Conservation (phyloP, 92 coral and sea anemone species). For the Palythoa caribaeorum region DNA sequence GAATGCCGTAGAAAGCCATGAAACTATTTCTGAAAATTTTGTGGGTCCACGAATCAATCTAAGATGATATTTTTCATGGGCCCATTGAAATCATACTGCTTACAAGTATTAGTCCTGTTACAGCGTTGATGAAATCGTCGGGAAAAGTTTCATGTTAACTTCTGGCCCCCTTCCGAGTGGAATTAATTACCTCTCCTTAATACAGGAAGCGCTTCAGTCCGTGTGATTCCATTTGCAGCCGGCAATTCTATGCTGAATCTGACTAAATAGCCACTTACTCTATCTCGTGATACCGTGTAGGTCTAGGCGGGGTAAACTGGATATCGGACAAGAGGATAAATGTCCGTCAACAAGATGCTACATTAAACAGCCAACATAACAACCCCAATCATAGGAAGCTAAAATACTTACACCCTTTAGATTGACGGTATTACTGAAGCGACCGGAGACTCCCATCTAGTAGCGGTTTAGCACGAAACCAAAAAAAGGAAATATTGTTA, state of each 20-base stretch:
- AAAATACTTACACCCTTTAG: not conserved
- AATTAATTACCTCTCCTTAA: not conserved
- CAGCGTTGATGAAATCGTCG: too few relatives aligned
- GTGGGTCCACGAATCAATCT: too few relatives aligned
- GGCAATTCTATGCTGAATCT: conserved; percentile 7
- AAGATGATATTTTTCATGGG: too few relatives aligned
- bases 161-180: too few relatives aligned
- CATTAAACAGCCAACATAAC: not conserved
- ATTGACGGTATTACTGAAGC: not conserved
- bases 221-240: conserved; percentile 10
- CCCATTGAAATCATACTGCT: too few relatives aligned
- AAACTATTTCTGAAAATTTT: too few relatives aligned
- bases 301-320: conserved; percentile 28
- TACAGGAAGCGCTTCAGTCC: conserved; percentile 12
- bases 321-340: conserved; percentile 1
- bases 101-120: too few relatives aligned
- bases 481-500: not conserved
- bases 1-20: too few relatives aligned
- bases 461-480: not conserved
- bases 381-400: not conserved
- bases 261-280: not conserved
- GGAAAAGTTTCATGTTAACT: too few relatives aligned
- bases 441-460: not conserved
- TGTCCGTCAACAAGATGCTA: conserved; percentile 11
- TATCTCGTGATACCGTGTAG: conserved; percentile 8